Conservation (phyloP, 2,888 invertebrate species). For the Aromia moschata region DNA sequence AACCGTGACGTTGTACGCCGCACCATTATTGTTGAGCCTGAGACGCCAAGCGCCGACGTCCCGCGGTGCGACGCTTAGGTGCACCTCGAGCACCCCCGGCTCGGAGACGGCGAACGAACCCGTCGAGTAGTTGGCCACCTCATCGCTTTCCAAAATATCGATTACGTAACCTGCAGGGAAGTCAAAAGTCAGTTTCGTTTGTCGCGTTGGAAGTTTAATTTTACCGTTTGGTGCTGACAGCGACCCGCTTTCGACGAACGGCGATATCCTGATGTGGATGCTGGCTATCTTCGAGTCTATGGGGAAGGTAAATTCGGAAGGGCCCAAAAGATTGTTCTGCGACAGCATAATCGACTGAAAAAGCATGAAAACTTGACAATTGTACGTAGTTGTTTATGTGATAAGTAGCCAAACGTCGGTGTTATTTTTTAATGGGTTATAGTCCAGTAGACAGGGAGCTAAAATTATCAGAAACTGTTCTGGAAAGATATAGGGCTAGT, state of each 20-base stretch:
- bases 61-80: conserved; percentile 48
- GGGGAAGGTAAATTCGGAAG: conserved; percentile 57
- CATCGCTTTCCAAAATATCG: conserved; percentile 64
- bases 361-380: neutral
- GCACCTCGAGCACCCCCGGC: conserved; percentile 50
- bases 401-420: too few relatives aligned
- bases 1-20: conserved; percentile 52
- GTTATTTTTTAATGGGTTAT: too few relatives aligned
- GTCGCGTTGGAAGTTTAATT: conserved; percentile 1
- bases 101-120: conserved; percentile 48
- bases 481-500: too few relatives aligned
- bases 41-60: conserved; percentile 55
- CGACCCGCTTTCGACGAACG: conserved; percentile 37
- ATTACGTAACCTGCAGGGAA: conserved; percentile 67
- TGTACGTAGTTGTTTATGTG: too few relatives aligned
- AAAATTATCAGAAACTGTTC: too few relatives aligned
- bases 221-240: conserved; percentile 52
- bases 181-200: conserved; percentile 4
- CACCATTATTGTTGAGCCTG: conserved; percentile 41
- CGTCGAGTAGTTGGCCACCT: conserved; percentile 63
- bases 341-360: conserved; percentile 45
- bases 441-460: too few relatives aligned
- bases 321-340: conserved; percentile 45
- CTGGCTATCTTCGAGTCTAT: conserved; percentile 57
- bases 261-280: conserved; percentile 50